Evolutionary conservation across 2,113 vertebrate genomes (phyloP), one percentile per base, ranked within the genome.

Genomic region (Etheostoma cragini): DNA sequence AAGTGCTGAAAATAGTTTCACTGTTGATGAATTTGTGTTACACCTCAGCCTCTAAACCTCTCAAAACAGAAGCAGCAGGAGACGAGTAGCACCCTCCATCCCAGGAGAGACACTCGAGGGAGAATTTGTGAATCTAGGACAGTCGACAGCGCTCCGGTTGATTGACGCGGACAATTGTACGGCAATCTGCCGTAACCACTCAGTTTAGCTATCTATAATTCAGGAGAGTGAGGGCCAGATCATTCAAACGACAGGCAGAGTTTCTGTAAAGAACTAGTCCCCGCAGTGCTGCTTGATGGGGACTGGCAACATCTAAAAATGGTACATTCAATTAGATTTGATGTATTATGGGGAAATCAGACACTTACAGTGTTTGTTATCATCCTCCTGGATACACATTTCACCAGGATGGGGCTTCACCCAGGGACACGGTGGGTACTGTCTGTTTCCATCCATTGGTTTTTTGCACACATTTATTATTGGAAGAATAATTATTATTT

Each of bases 41-140:
- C 76, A 50, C 60, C 71, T 84, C 71, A 78, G 74, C 78, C 78
- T 35, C 16, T 72, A 75, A 87, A 84, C 64, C 65, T 84, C 81
- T 87, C 45, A 72, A 42, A 78, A 68, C 70, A 22, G 71, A 68
- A 35, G 81, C 56, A 60, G 64, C 14, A 8, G 7, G 63, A 47
- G 60, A 60, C 46, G 30, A 83, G 78, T 0, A 56, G 78, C 77
- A 14, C 22, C 82, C 45, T 72, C 30, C 52, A 10, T 85, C 85
- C 82, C 80, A 65, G 69, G 77, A 83, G 85, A 83, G 73, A 42
- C 70, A 66, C 73, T 79, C 17, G 6, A 76, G 85, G 76, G 83
- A 85, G 61, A 76, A 22, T 72, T 19, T 75, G 56, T 46, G 74
- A 79, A 85, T 81, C 65, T 85, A 65, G 85, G 88, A 79, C 85